phyloP scores from a whole-genome alignment of 92 coral and sea anemone genomes.

The Plumapathes pennacea region DNA sequence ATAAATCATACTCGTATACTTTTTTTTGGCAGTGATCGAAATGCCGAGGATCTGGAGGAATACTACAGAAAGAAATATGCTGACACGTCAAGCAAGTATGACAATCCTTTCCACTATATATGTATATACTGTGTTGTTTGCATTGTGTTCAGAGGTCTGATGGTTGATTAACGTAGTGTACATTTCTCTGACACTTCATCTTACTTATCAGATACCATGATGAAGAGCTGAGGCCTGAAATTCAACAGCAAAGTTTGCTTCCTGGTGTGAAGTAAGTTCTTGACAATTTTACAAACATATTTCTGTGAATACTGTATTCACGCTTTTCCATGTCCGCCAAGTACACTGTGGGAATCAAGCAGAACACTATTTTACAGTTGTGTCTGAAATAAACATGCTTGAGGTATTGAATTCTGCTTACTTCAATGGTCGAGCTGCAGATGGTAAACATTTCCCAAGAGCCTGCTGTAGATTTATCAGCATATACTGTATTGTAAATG shows the following conservation, averaged over 20 bases:
- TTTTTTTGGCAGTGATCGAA: conserved; percentile 62
- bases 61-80: conserved; percentile 96
- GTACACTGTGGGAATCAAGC: too few species aligned
- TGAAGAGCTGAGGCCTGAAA: conserved; percentile 81
- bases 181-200: not conserved
- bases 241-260: conserved; percentile 87
- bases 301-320: not conserved
- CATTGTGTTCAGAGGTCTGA: not conserved
- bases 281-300: too few species aligned
- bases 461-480: too few species aligned
- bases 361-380: too few species aligned
- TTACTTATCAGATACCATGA: conserved; percentile 64
- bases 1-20: not conserved
- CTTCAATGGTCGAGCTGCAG: too few species aligned
- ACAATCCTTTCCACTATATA: not conserved
- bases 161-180: not conserved
- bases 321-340: not conserved
- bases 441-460: too few species aligned
- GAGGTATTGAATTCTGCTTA: too few species aligned
- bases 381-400: too few species aligned
- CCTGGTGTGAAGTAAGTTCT: conserved; percentile 99
- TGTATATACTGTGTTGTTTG: not conserved
- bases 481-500: not conserved
- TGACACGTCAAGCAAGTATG: conserved; percentile 76
- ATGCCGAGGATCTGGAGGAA: conserved; percentile 96